Percentiles rank a stretch among this genome's conserved stretches.
These are phyloP conservation scores for Tipula lateralis DNA, from an alignment of 2,888 invertebrate species.

Conservation along the genomic window DNA sequence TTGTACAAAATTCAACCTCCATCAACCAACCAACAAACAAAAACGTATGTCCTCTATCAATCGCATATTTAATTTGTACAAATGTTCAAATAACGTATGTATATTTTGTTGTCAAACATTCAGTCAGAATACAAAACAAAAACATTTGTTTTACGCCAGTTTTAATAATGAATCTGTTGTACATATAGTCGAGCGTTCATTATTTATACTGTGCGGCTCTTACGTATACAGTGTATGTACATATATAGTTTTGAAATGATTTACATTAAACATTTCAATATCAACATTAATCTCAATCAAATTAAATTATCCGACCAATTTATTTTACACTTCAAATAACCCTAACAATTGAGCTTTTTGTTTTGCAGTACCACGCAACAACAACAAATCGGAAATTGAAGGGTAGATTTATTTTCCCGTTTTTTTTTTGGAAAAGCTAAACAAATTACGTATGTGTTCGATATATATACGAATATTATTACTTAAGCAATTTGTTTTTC, in stretches of 20 bases:
- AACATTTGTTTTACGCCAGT: neutral
- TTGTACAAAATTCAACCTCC: neutral
- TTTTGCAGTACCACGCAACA: neutral
- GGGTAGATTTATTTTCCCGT: neutral
- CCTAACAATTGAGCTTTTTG: neutral
- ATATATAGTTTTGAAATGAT: neutral
- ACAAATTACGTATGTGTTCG: neutral
- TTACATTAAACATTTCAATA: slow-evolving; percentile 24
- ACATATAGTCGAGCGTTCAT: neutral
- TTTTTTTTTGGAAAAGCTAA: neutral
- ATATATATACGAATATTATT: neutral
- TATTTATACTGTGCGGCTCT: neutral
- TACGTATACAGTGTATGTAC: neutral
- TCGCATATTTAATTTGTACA: neutral
- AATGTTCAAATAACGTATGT: neutral
- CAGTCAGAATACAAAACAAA: neutral
- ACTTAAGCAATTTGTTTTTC: slow-evolving; percentile 19
- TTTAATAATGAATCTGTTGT: neutral
- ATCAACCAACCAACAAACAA: neutral
- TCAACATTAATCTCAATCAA: slow-evolving; percentile 24
- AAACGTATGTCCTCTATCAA: neutral
- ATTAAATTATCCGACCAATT: slow-evolving; percentile 19
- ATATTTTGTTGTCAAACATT: neutral
- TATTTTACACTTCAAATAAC: slow-evolving; percentile 19
- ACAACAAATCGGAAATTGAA: neutral